phyloP scores from a whole-genome alignment of 2,888 invertebrate genomes.

The Lumbricus terrestris region DNA sequence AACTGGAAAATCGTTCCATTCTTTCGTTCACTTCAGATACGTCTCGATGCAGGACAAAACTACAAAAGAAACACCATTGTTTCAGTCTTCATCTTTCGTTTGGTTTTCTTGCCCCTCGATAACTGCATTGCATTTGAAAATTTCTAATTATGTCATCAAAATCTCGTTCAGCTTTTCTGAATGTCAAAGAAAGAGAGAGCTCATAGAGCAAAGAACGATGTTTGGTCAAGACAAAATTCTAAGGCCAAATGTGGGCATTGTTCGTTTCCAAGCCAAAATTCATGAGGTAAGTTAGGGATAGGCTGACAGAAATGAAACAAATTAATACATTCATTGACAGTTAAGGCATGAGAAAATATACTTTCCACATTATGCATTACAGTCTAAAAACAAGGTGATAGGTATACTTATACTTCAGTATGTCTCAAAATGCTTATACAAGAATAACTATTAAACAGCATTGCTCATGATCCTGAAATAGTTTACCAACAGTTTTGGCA shows the following conservation, averaged over 20 bases:
- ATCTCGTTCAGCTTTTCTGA: neutral
- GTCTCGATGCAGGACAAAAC: neutral
- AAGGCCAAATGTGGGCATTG: neutral
- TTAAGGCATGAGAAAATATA: neutral
- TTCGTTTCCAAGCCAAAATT: neutral
- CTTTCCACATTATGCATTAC: neutral
- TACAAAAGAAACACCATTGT: neutral
- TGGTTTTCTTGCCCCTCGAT: neutral
- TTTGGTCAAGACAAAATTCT: neutral
- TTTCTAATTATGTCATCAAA: neutral
- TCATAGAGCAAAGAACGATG: neutral
- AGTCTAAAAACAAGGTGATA: neutral
- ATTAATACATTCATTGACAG: too few relatives aligned
- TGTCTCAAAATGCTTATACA: neutral
- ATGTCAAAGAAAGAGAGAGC: neutral
- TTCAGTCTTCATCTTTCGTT: neutral
- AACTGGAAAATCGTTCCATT: neutral
- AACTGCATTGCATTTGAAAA: neutral
- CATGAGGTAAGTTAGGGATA: too few relatives aligned
- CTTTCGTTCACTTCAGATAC: neutral
- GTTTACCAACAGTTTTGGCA: neutral
- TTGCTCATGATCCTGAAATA: neutral
- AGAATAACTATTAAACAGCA: neutral
- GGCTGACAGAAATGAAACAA: too few relatives aligned
- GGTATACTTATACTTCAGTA: neutral